These are phyloP conservation scores for Orchestes rusci DNA, from an alignment of 2,888 invertebrate genomes.

Conservation along the genomic window DNA sequence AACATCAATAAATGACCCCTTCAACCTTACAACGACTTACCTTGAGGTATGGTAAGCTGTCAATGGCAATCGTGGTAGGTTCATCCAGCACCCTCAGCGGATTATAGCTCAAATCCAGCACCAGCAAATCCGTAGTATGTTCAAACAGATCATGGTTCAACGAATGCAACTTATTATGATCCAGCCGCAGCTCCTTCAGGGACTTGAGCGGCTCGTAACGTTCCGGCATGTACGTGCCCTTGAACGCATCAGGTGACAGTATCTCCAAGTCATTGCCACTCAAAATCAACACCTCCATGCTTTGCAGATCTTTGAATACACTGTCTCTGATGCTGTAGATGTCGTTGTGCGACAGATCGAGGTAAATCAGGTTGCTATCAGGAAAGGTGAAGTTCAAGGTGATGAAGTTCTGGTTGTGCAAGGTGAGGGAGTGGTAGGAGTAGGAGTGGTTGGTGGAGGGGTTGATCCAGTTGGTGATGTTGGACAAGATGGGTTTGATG, in stretches of 20 bases:
- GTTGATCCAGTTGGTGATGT: conserved; percentile 18
- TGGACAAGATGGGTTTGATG: conserved; percentile 13
- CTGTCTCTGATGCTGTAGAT: conserved; percentile 55
- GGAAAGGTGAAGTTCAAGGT: conserved; percentile 44
- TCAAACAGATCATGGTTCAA: conserved; percentile 69
- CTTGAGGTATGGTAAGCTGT: conserved; percentile 56
- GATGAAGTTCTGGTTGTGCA: conserved; percentile 28
- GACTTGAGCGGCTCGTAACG: conserved; percentile 54
- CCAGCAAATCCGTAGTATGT: conserved; percentile 58
- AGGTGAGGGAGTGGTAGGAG: conserved; percentile 23
- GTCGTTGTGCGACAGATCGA: conserved; percentile 57
- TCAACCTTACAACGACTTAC: too few relatives aligned
- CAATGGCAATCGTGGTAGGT: conserved; percentile 57
- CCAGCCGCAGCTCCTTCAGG: conserved; percentile 56
- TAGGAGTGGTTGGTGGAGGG: conserved; percentile 20
- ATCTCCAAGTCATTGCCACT: conserved; percentile 60
- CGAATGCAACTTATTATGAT: conserved; percentile 62
- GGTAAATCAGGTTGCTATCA: conserved; percentile 44
- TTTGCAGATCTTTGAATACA: conserved; percentile 57
- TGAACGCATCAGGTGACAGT: conserved; percentile 59
- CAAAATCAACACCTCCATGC: conserved; percentile 58
- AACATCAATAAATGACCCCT: too few relatives aligned
- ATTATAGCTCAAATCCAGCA: conserved; percentile 66
- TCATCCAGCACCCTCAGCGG: conserved; percentile 61
- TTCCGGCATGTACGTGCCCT: conserved; percentile 54